phyloP scores from a whole-genome alignment of 2,113 vertebrate species.

The Halcyon senegalensis region DNA sequence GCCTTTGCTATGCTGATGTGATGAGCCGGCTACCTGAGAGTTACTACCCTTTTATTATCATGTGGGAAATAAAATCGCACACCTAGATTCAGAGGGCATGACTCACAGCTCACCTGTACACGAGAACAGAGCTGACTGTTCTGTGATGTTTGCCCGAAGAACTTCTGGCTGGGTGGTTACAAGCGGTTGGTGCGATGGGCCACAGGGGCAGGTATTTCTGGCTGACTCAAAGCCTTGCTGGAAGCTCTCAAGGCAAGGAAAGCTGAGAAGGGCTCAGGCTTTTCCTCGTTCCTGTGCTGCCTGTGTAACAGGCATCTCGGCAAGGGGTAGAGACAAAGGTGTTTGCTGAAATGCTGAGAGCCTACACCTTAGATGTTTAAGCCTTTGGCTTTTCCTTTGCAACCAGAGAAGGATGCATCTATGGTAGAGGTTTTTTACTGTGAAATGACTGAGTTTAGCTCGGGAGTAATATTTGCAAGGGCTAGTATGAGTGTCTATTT shows the following conservation, averaged over 20 bases:
- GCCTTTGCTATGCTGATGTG: slow-evolving; percentile 63
- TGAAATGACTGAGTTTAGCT: not conserved
- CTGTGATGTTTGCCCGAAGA: not conserved
- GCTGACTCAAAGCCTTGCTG: not conserved
- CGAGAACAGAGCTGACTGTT: not conserved
- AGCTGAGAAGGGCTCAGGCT: not conserved
- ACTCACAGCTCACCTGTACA: not conserved
- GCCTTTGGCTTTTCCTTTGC: not conserved
- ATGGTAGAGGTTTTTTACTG: not conserved
- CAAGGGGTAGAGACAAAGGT: not conserved
- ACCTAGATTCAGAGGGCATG: slow-evolving; percentile 41
- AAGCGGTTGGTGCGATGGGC: rapidly evolving
- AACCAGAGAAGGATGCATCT: not conserved
- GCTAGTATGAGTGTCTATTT: not conserved
- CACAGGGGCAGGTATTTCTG: not conserved
- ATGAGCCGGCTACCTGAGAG: not conserved
- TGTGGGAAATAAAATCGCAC: slow-evolving; percentile 47
- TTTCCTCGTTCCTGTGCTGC: not conserved
- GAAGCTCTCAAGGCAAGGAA: not conserved
- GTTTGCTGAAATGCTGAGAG: not conserved
- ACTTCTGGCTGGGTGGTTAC: not conserved
- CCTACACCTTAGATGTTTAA: not conserved
- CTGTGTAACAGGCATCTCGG: not conserved
- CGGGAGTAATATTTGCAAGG: not conserved
- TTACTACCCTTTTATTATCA: slow-evolving; percentile 40